Evolutionary conservation across 2,113 vertebrate species (phyloP).

Genomic region (Rhizomys pruinosus): DNA sequence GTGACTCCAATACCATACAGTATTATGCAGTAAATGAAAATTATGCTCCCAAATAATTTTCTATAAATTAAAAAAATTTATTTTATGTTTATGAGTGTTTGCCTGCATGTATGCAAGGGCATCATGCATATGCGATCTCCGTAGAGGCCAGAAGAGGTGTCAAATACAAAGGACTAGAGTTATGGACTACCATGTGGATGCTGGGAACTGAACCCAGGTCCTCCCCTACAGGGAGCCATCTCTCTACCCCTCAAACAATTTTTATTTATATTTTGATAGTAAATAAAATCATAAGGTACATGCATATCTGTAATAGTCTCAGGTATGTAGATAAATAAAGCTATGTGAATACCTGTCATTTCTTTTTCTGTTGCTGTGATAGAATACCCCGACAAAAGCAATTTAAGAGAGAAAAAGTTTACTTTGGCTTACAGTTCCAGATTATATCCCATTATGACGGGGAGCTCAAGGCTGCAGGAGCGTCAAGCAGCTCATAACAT

Average conservation of each 20-base stretch:
- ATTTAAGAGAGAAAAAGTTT: neutral
- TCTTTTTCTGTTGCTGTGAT: no score
- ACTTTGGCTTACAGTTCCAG: neutral
- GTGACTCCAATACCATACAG: neutral
- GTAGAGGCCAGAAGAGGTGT: no score
- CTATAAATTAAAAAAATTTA: neutral
- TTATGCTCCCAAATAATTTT: neutral
- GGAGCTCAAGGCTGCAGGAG: neutral
- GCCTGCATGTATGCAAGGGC: neutral
- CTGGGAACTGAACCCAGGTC: no score
- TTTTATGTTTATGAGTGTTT: neutral
- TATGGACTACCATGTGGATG: no score
- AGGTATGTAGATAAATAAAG: neutral
- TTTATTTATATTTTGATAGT: slow-evolving; percentile 43
- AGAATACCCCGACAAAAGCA: neutral
- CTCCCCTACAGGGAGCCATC: no score
- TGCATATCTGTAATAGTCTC: neutral
- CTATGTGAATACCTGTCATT: neutral
- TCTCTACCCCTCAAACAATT: neutral
- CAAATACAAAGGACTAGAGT: no score
- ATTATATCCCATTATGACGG: neutral
- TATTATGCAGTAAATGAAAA: neutral
- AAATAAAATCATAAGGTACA: slow-evolving; percentile 1
- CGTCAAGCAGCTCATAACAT: neutral
- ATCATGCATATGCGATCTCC: no score